phyloP scores from a whole-genome alignment of 1,140 invertebrate genomes.

The Drosophila oshimai region DNA sequence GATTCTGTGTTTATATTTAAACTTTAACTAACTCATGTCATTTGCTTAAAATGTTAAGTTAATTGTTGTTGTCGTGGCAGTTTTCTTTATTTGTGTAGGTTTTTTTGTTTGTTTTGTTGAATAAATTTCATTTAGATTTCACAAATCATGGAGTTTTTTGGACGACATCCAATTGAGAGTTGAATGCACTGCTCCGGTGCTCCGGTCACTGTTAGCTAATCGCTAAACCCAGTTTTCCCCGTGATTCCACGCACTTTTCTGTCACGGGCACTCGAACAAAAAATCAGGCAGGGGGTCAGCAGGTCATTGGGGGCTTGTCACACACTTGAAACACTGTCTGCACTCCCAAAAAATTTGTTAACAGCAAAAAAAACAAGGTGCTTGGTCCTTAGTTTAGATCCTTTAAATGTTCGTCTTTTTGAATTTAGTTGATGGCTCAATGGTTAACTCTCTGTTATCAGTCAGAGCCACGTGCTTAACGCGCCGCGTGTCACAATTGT shows the following conservation, averaged over 20 bases:
- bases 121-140: no score
- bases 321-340: constrained; percentile 1
- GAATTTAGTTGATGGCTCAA: neutral
- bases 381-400: no score
- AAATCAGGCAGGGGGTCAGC: neutral
- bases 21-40: no score
- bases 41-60: no score
- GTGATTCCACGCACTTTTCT: constrained; percentile 1
- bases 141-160: neutral
- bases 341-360: no score
- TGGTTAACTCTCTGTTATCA: constrained; percentile 47
- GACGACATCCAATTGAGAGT: constrained; percentile 23
- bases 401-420: no score
- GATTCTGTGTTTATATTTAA: no score
- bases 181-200: constrained; percentile 34
- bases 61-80: no score
- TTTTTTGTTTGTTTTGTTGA: no score
- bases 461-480: constrained; percentile 77
- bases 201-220: constrained; percentile 29
- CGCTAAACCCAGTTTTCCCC: neutral
- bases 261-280: constrained; percentile 9
- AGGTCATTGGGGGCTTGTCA: neutral
- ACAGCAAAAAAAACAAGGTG: no score
- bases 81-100: no score
- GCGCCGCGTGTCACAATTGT: constrained; percentile 78